A percentile compares a stretch with the other conserved stretches of the same genome.
Evolutionary conservation across 2,797 vertebrate genomes (phyloP).

Genomic region (Cygnus olor): DNA sequence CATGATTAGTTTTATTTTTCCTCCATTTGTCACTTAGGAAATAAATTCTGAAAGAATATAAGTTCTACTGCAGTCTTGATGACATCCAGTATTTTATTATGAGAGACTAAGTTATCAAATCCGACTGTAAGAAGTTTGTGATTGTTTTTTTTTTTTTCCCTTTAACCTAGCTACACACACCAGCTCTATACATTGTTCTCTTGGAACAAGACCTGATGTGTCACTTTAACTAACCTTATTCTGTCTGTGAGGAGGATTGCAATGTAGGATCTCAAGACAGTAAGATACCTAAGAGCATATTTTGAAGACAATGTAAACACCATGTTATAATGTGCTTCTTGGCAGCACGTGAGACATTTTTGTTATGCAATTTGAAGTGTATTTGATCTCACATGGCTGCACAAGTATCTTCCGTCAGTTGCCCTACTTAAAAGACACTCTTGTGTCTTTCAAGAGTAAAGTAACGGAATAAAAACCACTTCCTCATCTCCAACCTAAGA

Average conservation of each 20-base stretch:
- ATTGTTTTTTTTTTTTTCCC: not conserved
- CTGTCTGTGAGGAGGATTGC: not conserved
- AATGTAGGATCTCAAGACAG: not conserved
- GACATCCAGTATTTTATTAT: not conserved
- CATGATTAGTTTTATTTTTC: not conserved
- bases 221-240: conserved; percentile 1
- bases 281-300: not conserved
- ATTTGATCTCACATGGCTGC: conserved; percentile 13
- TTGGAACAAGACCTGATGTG: not conserved
- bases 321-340: not conserved
- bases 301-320: not conserved
- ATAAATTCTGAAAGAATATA: not conserved
- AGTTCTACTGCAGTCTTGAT: not conserved
- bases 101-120: not conserved
- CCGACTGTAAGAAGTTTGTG: not conserved
- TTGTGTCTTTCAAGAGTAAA: not conserved
- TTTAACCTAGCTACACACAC: not conserved
- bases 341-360: not conserved
- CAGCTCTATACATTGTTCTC: not conserved
- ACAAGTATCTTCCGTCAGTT: not conserved
- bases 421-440: not conserved
- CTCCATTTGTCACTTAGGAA: not conserved
- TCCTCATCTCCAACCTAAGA: not conserved
- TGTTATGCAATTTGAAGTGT: not conserved
- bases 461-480: not conserved